These are phyloP conservation scores for Neodontobutis hainanensis DNA, from an alignment of 2,113 vertebrate species.

Conservation along the genomic window DNA sequence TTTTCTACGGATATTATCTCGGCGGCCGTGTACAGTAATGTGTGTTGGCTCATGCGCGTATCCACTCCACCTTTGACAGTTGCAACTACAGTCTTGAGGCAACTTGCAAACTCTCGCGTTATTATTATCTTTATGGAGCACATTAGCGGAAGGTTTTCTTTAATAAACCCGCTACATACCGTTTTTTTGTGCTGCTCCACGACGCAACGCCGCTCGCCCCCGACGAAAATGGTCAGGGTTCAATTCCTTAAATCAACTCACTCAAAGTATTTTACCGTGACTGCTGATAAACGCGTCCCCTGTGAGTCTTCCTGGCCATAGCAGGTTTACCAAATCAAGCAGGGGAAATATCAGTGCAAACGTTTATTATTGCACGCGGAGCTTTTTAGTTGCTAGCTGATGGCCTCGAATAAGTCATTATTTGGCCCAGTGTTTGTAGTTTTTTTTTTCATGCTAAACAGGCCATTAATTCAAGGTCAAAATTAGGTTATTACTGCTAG, in stretches of 20 bases:
- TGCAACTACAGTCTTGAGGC: slow-evolving; percentile 78
- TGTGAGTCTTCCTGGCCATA: slow-evolving; percentile 2
- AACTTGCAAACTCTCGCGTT: slow-evolving; percentile 86
- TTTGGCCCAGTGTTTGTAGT: background rate
- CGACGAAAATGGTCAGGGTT: slow-evolving; percentile 69
- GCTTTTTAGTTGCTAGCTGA: background rate
- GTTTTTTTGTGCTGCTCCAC: slow-evolving; percentile 64
- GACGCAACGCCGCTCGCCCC: slow-evolving; percentile 74
- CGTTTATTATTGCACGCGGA: background rate
- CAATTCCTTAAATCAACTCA: slow-evolving; percentile 62
- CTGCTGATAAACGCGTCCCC: slow-evolving; percentile 25
- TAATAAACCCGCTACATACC: slow-evolving; percentile 68
- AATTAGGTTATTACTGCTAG: slow-evolving; percentile 17
- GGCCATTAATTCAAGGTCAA: slow-evolving; percentile 48
- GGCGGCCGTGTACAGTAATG: slow-evolving; percentile 78
- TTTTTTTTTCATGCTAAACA: background rate
- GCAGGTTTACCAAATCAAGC: slow-evolving; percentile 4
- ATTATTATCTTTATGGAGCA: slow-evolving; percentile 71
- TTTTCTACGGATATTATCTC: slow-evolving; percentile 77
- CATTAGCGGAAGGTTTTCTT: slow-evolving; percentile 54
- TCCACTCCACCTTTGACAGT: slow-evolving; percentile 87
- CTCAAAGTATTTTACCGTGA: slow-evolving; percentile 43
- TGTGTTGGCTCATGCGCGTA: slow-evolving; percentile 79
- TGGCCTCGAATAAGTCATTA: background rate
- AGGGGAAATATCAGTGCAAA: background rate